Conservation (phyloP, 2,113 vertebrate genomes). For the Manacus vitellinus region DNA sequence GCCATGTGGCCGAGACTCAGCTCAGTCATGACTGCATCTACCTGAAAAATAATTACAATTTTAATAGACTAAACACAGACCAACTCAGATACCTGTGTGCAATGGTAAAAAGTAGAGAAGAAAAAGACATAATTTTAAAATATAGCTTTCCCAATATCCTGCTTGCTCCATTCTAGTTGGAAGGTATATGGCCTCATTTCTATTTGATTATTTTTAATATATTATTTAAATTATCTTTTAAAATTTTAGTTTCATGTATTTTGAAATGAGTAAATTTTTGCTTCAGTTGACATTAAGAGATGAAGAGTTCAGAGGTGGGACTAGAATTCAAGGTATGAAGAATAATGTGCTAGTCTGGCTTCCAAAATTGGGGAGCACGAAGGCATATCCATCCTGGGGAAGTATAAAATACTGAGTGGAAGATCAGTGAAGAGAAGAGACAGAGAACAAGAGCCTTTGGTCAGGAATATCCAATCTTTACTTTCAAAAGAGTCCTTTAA, state of each 20-base stretch:
- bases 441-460: background rate
- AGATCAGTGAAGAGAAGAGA: background rate
- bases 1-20: constrained; percentile 89
- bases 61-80: background rate
- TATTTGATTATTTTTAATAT: background rate
- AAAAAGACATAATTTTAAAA: background rate
- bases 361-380: background rate
- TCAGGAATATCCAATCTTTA: background rate
- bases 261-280: background rate
- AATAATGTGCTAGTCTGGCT: background rate
- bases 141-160: background rate
- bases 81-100: background rate
- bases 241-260: background rate
- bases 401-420: background rate
- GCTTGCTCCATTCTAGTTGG: background rate
- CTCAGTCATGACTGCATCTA: constrained; percentile 86
- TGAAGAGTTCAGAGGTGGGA: background rate
- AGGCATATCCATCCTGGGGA: background rate
- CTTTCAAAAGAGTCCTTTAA: background rate
- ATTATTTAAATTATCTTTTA: background rate
- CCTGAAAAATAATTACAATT: constrained; percentile 71
- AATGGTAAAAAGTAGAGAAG: accelerated
- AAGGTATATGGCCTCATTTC: background rate
- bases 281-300: background rate
- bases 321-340: background rate